Evolutionary conservation across 2,888 invertebrate genomes (phyloP).

Genomic region (Prenolepis imparis): DNA sequence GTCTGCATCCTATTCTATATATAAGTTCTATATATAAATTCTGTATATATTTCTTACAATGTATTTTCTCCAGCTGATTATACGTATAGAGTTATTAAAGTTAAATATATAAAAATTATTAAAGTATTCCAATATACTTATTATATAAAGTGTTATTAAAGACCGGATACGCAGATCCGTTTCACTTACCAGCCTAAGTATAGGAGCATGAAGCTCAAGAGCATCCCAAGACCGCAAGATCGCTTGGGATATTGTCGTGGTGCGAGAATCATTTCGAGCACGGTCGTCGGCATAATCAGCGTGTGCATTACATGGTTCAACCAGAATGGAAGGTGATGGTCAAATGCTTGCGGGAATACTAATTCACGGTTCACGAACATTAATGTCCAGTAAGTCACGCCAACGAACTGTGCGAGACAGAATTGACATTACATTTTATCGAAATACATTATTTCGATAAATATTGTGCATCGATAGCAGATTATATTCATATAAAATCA

Average conservation of each 20-base stretch:
- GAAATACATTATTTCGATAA: neutral
- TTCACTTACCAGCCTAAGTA: conserved; percentile 91
- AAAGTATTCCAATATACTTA: neutral
- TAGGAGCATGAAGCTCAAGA: conserved; percentile 89
- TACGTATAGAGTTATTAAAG: neutral
- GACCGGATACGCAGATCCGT: neutral
- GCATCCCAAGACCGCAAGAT: conserved; percentile 89
- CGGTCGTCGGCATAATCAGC: conserved; percentile 92
- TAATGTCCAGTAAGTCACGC: conserved; percentile 95
- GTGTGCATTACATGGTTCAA: conserved; percentile 97
- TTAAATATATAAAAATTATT: neutral
- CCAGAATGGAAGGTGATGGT: conserved; percentile 95
- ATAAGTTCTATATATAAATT: too few species aligned
- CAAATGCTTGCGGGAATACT: conserved; percentile 94
- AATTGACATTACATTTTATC: neutral
- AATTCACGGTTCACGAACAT: conserved; percentile 96
- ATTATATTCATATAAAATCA: neutral
- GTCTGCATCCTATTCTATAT: too few species aligned
- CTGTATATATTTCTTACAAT: neutral
- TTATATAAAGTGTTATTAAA: neutral
- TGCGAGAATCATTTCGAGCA: conserved; percentile 92
- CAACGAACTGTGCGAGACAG: conserved; percentile 91
- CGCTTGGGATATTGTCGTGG: conserved; percentile 93
- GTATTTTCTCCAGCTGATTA: neutral
- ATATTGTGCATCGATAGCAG: neutral